These are phyloP conservation scores for Marcusenius ussheri DNA, from an alignment of 2,113 vertebrate species.

Conservation along the genomic window DNA sequence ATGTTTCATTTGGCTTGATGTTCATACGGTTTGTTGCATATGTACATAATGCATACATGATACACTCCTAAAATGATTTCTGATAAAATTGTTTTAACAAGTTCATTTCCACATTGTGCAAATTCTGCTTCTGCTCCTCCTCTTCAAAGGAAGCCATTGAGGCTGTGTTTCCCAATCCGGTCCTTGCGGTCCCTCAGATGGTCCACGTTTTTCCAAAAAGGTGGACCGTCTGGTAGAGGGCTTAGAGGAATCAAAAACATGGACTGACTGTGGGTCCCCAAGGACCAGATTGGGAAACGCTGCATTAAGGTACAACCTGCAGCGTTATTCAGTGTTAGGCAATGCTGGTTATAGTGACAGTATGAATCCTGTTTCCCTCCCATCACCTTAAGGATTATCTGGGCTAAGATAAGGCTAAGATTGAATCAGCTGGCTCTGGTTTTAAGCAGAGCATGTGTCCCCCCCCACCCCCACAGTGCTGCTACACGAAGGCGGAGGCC, in stretches of 20 bases:
- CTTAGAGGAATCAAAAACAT: background rate
- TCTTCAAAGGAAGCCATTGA: background rate
- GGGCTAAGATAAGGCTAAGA: background rate
- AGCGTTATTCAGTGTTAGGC: background rate
- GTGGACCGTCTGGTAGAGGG: background rate
- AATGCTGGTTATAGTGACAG: background rate
- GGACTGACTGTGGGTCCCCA: background rate
- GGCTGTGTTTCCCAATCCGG: background rate
- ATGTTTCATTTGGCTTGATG: background rate
- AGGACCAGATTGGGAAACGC: background rate
- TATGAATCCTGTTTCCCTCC: background rate
- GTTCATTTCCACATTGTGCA: background rate
- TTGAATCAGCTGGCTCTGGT: background rate
- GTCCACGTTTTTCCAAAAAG: background rate
- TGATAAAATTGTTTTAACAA: background rate
- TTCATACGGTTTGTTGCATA: background rate
- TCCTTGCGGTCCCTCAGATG: background rate
- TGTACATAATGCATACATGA: background rate
- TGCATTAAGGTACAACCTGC: background rate
- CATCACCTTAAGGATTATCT: background rate
- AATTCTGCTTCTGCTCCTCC: background rate
- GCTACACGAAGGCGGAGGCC: constrained; percentile 77
- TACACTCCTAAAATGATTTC: background rate
- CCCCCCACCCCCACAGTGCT: constrained; percentile 55
- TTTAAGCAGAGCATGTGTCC: background rate